phyloP scores from a whole-genome alignment of 2,888 invertebrate species.

The Stenchaetothrips biformis region DNA sequence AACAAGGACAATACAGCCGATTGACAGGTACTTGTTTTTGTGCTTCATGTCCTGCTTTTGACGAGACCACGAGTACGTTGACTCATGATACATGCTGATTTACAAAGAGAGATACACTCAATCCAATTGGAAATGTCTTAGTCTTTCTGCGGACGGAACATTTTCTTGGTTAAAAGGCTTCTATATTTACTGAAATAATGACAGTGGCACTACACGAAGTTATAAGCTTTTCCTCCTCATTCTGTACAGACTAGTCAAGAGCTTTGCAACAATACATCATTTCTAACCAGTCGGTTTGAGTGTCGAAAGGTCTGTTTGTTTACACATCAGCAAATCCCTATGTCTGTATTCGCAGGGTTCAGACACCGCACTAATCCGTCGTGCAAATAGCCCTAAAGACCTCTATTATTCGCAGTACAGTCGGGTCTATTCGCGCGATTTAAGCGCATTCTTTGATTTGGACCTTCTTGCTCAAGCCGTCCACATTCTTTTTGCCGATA shows the following conservation, averaged over 20 bases:
- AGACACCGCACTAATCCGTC: too few relatives aligned
- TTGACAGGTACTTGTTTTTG: neutral
- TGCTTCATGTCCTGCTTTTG: slow-evolving; percentile 6
- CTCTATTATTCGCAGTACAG: too few relatives aligned
- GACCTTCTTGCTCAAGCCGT: too few relatives aligned
- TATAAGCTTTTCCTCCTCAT: too few relatives aligned
- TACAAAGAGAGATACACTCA: neutral
- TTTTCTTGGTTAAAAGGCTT: neutral
- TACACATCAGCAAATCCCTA: neutral
- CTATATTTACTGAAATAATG: neutral
- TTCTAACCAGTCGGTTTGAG: neutral
- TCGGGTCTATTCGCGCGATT: too few relatives aligned
- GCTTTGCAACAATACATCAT: neutral
- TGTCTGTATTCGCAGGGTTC: too few relatives aligned
- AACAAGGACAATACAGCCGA: neutral
- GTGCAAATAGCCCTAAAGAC: too few relatives aligned
- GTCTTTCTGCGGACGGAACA: neutral
- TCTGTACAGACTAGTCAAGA: neutral
- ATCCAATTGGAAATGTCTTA: neutral
- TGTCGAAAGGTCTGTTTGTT: neutral
- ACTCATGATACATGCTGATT: neutral
- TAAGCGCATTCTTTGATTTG: too few relatives aligned
- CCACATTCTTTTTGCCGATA: too few relatives aligned
- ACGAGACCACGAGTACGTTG: neutral
- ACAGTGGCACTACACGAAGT: neutral